Base-by-base conservation (phyloP, 1,140 invertebrate species). In the Antheraea pernyi region DNA sequence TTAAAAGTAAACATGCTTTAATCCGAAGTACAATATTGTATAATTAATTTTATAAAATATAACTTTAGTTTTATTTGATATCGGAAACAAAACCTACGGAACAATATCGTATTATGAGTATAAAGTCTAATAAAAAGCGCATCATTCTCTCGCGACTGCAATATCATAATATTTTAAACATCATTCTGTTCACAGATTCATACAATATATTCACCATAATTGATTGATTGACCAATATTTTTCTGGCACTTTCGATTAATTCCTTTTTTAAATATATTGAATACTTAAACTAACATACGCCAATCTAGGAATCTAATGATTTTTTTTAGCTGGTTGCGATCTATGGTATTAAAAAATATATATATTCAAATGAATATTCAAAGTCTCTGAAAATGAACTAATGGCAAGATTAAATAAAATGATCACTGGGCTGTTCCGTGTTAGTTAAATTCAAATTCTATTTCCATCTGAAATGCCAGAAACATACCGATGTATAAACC, bases 51-150 rank as follows among this genome's bases (percentile, higher is more conserved):
- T n/a, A n/a, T n/a, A n/a, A n/a, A 30, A 4, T 30, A 30, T 30
- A 30, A 30, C 4, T 30, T 30, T 30, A 30, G 4, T 30, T 1
- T 30, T 30, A 0, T 53, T 53, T 13, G 2, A 53, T 13, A 53
- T 5, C 16, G 22, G 16, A 19, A 64, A 69, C 68, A 71, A 72
- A 72, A 70, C 7, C 77, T 74, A 82, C 77, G 76, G 77, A 81
- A 75, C 80, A 77, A 74, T 69, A 79, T 69, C 75, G 48, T 70
- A 72, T 65, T 73, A 76, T 75, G 75, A 81, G 74, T 86, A 77
- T 78, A 81, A 84, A 75, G 73, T 79, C 82, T 84, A 87, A 82
- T 82, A 66, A 73, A 70, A 88, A 89, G 87, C 86, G 78, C 85
- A 73, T 83, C 88, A 84, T 85, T 78, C 81, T 85, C 84, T 81